Evolutionary conservation across 2,888 invertebrate species (phyloP).

Genomic region (Pharmacophagus antenor): DNA sequence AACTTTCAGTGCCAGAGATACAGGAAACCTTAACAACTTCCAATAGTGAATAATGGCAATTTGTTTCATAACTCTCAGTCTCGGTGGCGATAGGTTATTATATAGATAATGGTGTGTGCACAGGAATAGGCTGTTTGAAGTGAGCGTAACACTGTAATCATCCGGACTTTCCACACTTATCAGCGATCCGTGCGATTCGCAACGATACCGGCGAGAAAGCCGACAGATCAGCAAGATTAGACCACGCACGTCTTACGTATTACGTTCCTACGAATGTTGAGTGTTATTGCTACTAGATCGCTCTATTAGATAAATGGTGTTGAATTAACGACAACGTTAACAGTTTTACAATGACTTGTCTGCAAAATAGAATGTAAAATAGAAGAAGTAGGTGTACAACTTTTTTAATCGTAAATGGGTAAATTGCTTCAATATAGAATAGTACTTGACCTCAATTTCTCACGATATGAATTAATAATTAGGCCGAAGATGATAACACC

Average conservation of each 20-base stretch:
- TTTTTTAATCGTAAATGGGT: no score
- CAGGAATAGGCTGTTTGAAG: slow-evolving; percentile 20
- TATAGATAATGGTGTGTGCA: slow-evolving; percentile 17
- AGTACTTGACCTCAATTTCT: no score
- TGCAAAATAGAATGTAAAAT: background rate
- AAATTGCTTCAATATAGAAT: no score
- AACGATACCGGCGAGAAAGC: slow-evolving; percentile 52
- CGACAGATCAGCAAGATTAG: slow-evolving; percentile 55
- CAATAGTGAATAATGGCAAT: slow-evolving; percentile 27
- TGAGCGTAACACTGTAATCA: slow-evolving; percentile 30
- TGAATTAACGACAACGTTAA: background rate
- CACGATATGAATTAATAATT: no score
- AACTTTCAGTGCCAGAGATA: slow-evolving; percentile 14
- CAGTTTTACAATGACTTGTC: background rate
- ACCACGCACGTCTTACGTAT: slow-evolving; percentile 45
- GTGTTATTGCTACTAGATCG: background rate
- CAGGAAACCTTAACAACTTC: slow-evolving; percentile 18
- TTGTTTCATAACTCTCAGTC: slow-evolving; percentile 20
- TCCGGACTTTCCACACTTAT: slow-evolving; percentile 49
- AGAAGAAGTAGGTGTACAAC: no score
- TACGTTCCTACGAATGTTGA: background rate
- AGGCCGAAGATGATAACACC: no score
- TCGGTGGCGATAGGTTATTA: slow-evolving; percentile 22
- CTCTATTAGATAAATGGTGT: background rate
- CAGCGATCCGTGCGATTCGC: slow-evolving; percentile 32